Conservation (phyloP, 1,140 invertebrate genomes). For the Argopecten irradians region DNA sequence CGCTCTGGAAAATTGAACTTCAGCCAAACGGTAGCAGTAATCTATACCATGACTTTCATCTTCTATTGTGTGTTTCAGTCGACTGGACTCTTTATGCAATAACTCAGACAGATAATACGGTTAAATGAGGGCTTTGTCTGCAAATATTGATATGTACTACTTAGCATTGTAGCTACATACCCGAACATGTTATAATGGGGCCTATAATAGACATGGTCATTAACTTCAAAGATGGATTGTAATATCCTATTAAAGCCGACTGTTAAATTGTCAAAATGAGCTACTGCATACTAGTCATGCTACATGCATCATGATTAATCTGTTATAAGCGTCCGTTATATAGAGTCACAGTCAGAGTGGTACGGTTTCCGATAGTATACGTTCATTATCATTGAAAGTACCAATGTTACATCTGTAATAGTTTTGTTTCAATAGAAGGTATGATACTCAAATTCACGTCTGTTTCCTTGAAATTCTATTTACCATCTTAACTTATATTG, state of each 20-base stretch:
- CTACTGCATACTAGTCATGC: too few species aligned
- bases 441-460: too few species aligned
- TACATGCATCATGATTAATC: too few species aligned
- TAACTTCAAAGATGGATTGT: background rate
- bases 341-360: too few species aligned
- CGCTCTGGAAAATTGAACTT: background rate
- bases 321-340: too few species aligned
- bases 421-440: too few species aligned
- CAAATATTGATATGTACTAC: conserved; percentile 11
- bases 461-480: too few species aligned
- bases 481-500: too few species aligned
- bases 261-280: background rate
- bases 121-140: background rate
- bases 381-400: too few species aligned
- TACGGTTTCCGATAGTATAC: too few species aligned
- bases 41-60: background rate
- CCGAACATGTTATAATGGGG: background rate
- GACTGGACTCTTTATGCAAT: background rate
- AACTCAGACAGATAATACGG: background rate
- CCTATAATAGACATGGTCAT: background rate
- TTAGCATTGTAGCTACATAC: background rate
- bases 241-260: background rate
- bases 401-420: too few species aligned
- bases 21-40: background rate
- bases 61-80: background rate